Evolutionary conservation across 2,113 vertebrate species (phyloP).

Genomic region (Pungitius pungitius): DNA sequence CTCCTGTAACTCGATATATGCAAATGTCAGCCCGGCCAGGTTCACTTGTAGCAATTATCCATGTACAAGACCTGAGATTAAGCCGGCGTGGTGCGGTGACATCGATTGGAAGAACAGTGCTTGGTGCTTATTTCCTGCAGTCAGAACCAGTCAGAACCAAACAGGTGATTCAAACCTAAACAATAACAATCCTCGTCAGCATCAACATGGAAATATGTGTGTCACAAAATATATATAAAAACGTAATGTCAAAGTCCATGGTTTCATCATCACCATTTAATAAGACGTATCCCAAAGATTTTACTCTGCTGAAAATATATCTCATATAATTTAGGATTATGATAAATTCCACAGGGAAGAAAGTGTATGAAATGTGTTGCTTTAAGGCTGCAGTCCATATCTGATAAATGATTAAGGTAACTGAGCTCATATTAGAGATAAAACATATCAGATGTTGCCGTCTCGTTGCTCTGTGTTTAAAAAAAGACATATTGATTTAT

Average conservation of each 20-base stretch:
- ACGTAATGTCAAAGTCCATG: slow-evolving; percentile 13
- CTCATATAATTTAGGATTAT: slow-evolving; percentile 28
- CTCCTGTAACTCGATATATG: slow-evolving; percentile 79
- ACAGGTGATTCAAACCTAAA: slow-evolving; percentile 23
- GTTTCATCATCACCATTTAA: slow-evolving; percentile 25
- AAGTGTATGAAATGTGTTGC: slow-evolving; percentile 11
- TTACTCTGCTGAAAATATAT: slow-evolving; percentile 35
- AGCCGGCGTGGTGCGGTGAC: slow-evolving; percentile 51
- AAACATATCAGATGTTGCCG: neutral
- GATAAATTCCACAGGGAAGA: slow-evolving; percentile 22
- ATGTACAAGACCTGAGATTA: slow-evolving; percentile 77
- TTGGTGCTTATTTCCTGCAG: slow-evolving; percentile 17
- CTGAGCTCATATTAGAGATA: neutral
- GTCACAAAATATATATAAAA: neutral
- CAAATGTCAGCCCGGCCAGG: slow-evolving; percentile 69
- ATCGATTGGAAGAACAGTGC: slow-evolving; percentile 71
- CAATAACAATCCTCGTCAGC: neutral
- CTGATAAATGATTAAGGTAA: slow-evolving; percentile 33
- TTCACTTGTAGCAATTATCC: slow-evolving; percentile 74
- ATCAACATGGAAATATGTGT: slow-evolving; percentile 30
- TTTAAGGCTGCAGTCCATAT: neutral
- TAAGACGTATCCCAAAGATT: slow-evolving; percentile 21
- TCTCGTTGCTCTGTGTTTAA: neutral
- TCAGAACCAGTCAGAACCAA: slow-evolving; percentile 41
- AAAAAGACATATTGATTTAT: neutral